A percentile compares a stretch with the other conserved stretches of the same genome.
phyloP scores from a whole-genome alignment of 2,797 vertebrate species.

The Typhlichthys subterraneus region DNA sequence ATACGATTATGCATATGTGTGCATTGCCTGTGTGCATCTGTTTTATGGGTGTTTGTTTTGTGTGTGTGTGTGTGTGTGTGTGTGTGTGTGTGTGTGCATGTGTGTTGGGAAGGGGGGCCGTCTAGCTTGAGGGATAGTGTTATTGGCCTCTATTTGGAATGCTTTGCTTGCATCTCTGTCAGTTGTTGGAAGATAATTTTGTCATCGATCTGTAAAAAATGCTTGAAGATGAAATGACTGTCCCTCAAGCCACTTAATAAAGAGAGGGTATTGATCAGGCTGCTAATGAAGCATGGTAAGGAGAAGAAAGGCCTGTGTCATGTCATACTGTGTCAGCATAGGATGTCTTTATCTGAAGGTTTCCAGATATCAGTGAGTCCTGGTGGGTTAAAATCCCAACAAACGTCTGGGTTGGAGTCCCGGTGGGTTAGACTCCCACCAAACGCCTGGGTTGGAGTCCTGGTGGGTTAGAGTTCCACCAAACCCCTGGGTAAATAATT shows the following conservation, averaged over 20 bases:
- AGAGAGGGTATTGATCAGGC: slow-evolving; percentile 84
- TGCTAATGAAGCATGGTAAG: slow-evolving; percentile 79
- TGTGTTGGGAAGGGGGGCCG: background rate
- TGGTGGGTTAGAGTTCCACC: too few relatives aligned
- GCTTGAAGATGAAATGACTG: slow-evolving; percentile 94
- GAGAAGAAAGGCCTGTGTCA: slow-evolving; percentile 72
- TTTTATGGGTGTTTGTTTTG: slow-evolving; percentile 23
- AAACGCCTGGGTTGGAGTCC: too few relatives aligned
- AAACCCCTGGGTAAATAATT: too few relatives aligned
- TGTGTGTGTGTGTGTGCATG: slow-evolving; percentile 17
- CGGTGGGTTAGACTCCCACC: too few relatives aligned
- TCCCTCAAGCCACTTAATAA: slow-evolving; percentile 88
- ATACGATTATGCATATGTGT: slow-evolving; percentile 64
- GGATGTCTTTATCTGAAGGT: slow-evolving; percentile 78
- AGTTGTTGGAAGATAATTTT: slow-evolving; percentile 93
- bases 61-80: background rate
- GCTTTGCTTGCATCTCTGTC: slow-evolving; percentile 87
- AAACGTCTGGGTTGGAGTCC: too few relatives aligned
- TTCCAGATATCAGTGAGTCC: slow-evolving; percentile 71
- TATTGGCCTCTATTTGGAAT: slow-evolving; percentile 83
- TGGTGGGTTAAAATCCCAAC: too few relatives aligned
- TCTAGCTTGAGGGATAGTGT: slow-evolving; percentile 78
- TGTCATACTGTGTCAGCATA: slow-evolving; percentile 76
- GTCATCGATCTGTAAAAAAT: slow-evolving; percentile 94
- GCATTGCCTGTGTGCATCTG: slow-evolving; percentile 50